Conservation (phyloP, 2,113 vertebrate genomes). For the Ploceus nigricollis region DNA sequence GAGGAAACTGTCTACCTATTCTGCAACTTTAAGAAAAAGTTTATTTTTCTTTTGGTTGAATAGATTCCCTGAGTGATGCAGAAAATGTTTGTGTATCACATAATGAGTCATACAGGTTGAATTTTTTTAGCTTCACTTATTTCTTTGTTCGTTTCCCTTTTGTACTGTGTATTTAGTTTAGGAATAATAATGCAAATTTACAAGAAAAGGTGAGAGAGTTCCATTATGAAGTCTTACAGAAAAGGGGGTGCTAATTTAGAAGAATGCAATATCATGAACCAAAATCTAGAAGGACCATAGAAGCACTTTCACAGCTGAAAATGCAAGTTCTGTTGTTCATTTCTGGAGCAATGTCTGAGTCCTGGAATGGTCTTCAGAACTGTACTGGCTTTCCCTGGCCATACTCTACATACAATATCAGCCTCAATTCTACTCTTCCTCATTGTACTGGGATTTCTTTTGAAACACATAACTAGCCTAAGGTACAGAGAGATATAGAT, state of each 20-base stretch:
- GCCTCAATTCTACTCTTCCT: background rate
- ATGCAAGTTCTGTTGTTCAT: background rate
- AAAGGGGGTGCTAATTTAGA: background rate
- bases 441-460: background rate
- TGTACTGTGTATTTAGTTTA: background rate
- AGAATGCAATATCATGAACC: background rate
- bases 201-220: conserved; percentile 10
- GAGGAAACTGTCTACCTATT: background rate
- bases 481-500: background rate
- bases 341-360: background rate
- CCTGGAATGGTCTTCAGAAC: background rate
- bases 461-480: background rate
- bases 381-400: background rate
- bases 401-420: background rate
- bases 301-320: background rate
- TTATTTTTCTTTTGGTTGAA: background rate
- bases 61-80: background rate
- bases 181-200: conserved; percentile 5
- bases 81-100: background rate
- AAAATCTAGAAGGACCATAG: background rate
- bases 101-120: background rate
- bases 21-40: background rate
- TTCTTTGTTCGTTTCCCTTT: background rate
- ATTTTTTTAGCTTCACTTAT: background rate
- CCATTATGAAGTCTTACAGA: background rate